A percentile compares a stretch with the other conserved stretches of the same genome.
These are phyloP conservation scores for Caenorhabditis inopinata DNA, from an alignment of 1,140 invertebrate genomes.

Conservation along the genomic window DNA sequence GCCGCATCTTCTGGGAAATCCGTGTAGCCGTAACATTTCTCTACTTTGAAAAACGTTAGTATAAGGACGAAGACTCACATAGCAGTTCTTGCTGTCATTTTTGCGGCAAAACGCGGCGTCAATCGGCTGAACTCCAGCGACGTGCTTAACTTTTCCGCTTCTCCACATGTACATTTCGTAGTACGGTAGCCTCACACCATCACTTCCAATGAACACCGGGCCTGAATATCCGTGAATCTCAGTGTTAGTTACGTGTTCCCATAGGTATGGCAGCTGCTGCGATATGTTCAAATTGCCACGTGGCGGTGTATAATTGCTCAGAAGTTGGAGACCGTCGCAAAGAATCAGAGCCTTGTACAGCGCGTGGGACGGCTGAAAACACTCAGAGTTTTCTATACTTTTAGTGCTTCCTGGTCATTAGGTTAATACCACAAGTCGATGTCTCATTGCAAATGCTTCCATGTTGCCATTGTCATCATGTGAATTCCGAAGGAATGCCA, in stretches of 20 bases:
- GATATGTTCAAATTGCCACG: neutral
- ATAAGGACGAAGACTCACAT: neutral
- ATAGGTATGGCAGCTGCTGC: neutral
- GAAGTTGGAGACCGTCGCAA: neutral
- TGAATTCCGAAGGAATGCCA: neutral
- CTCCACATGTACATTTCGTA: constrained; percentile 18
- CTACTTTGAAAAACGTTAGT: too few species aligned
- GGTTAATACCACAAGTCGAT: neutral
- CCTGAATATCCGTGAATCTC: neutral
- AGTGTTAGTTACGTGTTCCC: neutral
- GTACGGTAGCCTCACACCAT: constrained; percentile 11
- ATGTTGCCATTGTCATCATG: neutral
- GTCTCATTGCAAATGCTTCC: neutral
- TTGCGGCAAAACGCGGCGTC: neutral
- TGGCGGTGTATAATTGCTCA: neutral
- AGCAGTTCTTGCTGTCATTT: neutral
- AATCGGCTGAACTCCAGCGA: neutral
- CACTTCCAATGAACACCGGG: constrained; percentile 5
- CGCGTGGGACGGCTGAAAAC: neutral
- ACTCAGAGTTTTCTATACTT: too few species aligned
- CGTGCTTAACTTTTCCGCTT: neutral
- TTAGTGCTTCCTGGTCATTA: too few species aligned
- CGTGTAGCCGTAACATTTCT: too few species aligned
- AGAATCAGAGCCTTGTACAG: neutral
- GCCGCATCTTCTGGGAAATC: too few species aligned